Percentiles rank a stretch among this genome's conserved stretches.
Evolutionary conservation across 2,888 invertebrate genomes (phyloP).

Genomic region (Drosophila meridionalis): DNA sequence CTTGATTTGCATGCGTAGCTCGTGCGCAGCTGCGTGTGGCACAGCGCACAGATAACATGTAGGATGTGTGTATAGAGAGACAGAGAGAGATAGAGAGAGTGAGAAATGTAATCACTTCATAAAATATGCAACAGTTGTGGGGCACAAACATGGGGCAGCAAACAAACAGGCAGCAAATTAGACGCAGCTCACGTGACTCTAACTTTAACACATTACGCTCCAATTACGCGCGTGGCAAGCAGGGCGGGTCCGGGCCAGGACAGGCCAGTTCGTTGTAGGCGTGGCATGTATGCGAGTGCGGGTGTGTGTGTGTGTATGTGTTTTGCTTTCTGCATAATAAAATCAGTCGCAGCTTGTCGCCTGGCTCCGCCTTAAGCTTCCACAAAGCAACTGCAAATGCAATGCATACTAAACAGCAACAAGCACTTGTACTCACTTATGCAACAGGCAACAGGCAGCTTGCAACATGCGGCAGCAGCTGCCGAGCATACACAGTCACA

Average conservation of each 20-base stretch:
- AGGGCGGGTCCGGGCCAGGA: rapidly evolving
- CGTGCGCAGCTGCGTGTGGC: conserved; percentile 6
- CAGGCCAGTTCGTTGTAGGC: neutral
- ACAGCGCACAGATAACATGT: neutral
- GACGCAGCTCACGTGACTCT: conserved; percentile 68
- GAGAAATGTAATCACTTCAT: conserved; percentile 65
- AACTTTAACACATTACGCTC: conserved; percentile 78
- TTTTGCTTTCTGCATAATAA: conserved; percentile 75
- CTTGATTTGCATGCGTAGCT: conserved; percentile 25
- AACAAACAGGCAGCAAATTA: conserved; percentile 66
- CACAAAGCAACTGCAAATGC: conserved; percentile 64
- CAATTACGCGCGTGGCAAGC: conserved; percentile 60
- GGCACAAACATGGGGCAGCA: conserved; percentile 24
- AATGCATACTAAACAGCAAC: conserved; percentile 72
- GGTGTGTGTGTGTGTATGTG: conserved; percentile 18
- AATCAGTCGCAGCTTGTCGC: conserved; percentile 60
- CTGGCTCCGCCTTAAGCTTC: conserved; percentile 38
- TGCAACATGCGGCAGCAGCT: conserved; percentile 10
- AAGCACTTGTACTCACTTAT: conserved; percentile 45
- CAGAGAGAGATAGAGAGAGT: neutral
- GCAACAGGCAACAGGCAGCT: conserved; percentile 61
- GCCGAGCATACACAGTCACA: neutral
- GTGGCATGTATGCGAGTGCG: conserved; percentile 2
- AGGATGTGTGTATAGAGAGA: neutral
- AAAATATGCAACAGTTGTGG: conserved; percentile 75